Conservation (phyloP, 1,140 invertebrate species). For the Drosophila baimaii region DNA sequence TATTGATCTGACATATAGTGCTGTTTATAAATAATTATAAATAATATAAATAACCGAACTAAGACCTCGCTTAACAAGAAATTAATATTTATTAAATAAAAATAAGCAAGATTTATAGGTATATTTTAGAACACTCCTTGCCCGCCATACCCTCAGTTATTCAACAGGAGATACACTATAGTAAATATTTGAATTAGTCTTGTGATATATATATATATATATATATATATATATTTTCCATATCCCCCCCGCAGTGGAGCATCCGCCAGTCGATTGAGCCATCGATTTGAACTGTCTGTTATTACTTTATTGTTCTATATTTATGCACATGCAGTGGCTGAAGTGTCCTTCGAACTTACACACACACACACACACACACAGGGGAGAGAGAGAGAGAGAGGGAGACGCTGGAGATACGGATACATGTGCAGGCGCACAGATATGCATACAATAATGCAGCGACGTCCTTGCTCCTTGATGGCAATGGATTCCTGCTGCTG, state of each 20-base stretch:
- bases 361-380: not conserved
- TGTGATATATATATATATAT: constrained; percentile 8
- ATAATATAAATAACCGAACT: no score
- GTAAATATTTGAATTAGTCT: constrained; percentile 15
- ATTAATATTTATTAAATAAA: no score
- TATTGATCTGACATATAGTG: no score
- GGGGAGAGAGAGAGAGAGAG: not conserved
- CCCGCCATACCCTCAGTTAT: no score
- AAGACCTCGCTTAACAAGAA: no score
- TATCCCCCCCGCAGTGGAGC: not conserved
- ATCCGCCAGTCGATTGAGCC: constrained; percentile 30
- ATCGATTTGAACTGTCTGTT: constrained; percentile 43
- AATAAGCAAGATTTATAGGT: no score
- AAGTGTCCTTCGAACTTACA: constrained; percentile 37
- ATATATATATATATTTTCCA: constrained; percentile 10
- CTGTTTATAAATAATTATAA: no score
- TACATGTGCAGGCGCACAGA: not conserved
- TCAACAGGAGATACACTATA: no score
- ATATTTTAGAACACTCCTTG: no score
- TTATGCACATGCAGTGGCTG: constrained; percentile 39
- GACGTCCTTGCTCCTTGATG: constrained; percentile 51
- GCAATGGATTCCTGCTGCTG: constrained; percentile 27
- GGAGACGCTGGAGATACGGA: not conserved
- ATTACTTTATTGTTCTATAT: constrained; percentile 61
- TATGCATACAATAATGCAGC: constrained; percentile 37